Evolutionary conservation across 2,888 invertebrate species (phyloP), one percentile per base, ranked within the genome.

Genomic region (Emesis furor): DNA sequence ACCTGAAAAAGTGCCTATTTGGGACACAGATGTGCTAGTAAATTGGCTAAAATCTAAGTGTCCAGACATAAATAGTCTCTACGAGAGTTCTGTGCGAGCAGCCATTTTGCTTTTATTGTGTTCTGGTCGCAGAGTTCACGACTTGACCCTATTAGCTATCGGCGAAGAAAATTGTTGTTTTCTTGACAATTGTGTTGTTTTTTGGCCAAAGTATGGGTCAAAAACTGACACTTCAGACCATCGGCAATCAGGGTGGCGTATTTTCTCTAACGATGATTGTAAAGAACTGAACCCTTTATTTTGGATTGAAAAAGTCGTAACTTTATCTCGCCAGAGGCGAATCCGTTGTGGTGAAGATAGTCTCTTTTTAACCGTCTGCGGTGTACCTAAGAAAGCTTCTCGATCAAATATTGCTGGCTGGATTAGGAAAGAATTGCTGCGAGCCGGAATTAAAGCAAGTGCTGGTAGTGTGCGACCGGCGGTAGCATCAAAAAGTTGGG

Each of bases 191-290:
- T 68, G 4, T 68, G 7, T 76, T 12, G 30, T 69, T 5, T 76
- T 76, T 69, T 76, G 76, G 76, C 76, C 76, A n/a, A 37, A 55
- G 10, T 76, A 69, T 51, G 76, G 76, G 12, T 76, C 69, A 35
- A 76, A 76, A 76, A 69, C 59, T 10, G 76, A 76, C 12, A 35
- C 8, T 2, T 35, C n/a, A 4, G 35, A 76, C 17, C 37, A 59
- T 17, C 24, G 69, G 35, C 69, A 69, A 37, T 76, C 75, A 42
- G 75, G 75, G 4, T 75, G 75, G 65, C 37, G 67, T 32, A 32
- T 76, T 12, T 46, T 76, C 14, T 3, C 6, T 10, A 76, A 76
- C 32, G 14, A 51, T 2, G 35, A 69, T n/a, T 68, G 32, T 51
- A 7, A 51, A 17, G 51, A 51, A 4, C 4, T 75, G 39, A 7